Evolutionary conservation across 1,140 invertebrate genomes (phyloP).

Genomic region (Pararge aegeria): DNA sequence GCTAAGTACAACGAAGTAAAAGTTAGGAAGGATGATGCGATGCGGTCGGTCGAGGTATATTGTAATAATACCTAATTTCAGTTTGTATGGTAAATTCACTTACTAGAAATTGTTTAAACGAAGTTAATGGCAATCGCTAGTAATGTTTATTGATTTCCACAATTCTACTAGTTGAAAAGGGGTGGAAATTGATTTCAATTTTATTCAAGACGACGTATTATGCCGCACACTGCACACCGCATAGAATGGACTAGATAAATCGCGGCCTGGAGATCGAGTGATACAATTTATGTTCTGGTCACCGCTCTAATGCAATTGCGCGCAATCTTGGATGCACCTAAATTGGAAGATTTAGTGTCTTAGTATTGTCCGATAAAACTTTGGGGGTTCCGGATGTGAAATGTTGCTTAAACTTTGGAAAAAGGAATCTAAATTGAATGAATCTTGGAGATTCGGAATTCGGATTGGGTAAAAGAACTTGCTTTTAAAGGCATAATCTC

Average conservation of each 20-base stretch:
- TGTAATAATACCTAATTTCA: too few species aligned
- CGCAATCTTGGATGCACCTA: constrained; percentile 23
- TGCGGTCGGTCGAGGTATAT: too few species aligned
- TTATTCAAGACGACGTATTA: constrained; percentile 31
- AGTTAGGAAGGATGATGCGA: too few species aligned
- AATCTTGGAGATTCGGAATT: too few species aligned
- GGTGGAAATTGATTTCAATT: constrained; percentile 22
- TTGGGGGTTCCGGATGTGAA: not conserved
- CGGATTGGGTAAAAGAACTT: too few species aligned
- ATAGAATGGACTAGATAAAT: constrained; percentile 33
- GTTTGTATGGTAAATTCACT: too few species aligned
- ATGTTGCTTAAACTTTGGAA: not conserved
- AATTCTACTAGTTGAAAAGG: not conserved
- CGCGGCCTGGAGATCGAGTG: constrained; percentile 31
- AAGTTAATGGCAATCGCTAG: too few species aligned
- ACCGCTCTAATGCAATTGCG: constrained; percentile 33
- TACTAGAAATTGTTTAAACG: too few species aligned
- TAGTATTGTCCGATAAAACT: not conserved
- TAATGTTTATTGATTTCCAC: too few species aligned
- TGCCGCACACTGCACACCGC: constrained; percentile 10
- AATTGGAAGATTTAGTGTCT: constrained; percentile 20
- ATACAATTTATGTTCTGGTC: constrained; percentile 36
- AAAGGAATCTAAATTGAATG: too few species aligned
- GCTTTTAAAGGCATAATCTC: too few species aligned
- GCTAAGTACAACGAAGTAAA: too few species aligned